Evolutionary conservation across 92 coral and sea anemone genomes (phyloP).

Genomic region (Bergia sp.): DNA sequence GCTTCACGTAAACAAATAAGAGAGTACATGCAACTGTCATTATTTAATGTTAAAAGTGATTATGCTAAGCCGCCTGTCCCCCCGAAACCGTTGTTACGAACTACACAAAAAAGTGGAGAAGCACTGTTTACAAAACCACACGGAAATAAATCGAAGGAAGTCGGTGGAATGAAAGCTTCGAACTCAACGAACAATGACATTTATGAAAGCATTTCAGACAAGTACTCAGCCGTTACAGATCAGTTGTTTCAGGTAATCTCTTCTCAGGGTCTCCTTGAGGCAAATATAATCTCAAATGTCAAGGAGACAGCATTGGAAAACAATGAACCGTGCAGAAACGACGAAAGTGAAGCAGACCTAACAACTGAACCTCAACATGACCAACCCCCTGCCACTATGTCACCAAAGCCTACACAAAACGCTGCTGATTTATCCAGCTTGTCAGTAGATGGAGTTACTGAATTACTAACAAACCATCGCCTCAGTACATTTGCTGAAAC

Average conservation of each 20-base stretch:
- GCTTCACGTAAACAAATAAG: conserved; percentile 18
- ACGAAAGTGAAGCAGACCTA: not conserved
- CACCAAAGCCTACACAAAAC: not conserved
- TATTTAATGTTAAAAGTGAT: not conserved
- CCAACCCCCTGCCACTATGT: no score
- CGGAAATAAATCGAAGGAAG: not conserved
- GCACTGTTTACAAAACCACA: not conserved
- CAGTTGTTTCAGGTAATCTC: no score
- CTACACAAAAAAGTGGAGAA: not conserved
- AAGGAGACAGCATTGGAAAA: not conserved
- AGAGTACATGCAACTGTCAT: conserved; percentile 6
- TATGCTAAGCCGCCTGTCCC: not conserved
- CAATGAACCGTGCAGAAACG: not conserved
- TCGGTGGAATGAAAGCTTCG: not conserved
- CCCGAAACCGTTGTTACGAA: not conserved
- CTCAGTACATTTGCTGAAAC: not conserved
- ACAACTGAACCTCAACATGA: no score
- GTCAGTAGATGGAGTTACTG: conserved; percentile 4
- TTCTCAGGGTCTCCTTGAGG: no score
- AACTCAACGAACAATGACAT: not conserved
- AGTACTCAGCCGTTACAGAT: no score
- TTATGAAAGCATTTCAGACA: not conserved
- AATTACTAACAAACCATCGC: not conserved
- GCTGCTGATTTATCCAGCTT: not conserved
- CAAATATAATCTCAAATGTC: not conserved